phyloP scores from a whole-genome alignment of 1,140 invertebrate genomes.

The Zaprionus lachaisei region DNA sequence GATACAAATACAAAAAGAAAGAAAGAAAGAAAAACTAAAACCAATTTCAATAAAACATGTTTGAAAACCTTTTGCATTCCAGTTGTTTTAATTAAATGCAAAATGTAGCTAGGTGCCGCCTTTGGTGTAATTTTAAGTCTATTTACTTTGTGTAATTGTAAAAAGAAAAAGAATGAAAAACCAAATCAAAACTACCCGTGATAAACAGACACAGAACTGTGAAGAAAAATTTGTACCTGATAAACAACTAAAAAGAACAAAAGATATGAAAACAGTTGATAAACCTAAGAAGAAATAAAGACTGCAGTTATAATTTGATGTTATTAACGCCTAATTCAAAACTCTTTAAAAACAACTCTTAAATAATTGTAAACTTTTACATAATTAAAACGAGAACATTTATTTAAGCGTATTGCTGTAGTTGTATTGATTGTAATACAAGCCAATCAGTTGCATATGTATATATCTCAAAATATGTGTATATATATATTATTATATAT shows the following conservation, averaged over 20 bases:
- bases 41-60: constrained; percentile 63
- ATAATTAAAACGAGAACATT: constrained; percentile 42
- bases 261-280: constrained; percentile 57
- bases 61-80: constrained; percentile 79
- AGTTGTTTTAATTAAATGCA: constrained; percentile 81
- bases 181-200: constrained; percentile 13
- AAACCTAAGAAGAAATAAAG: constrained; percentile 76
- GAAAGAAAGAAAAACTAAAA: constrained; percentile 38
- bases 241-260: constrained; percentile 12
- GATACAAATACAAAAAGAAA: constrained; percentile 9
- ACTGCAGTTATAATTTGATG: constrained; percentile 75
- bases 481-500: constrained; percentile 47
- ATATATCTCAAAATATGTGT: constrained; percentile 22
- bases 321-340: constrained; percentile 58
- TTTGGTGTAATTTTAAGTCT: constrained; percentile 71
- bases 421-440: constrained; percentile 55
- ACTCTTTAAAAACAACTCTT: constrained; percentile 25
- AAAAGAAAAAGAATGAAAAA: constrained; percentile 38
- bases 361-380: constrained; percentile 49
- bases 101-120: constrained; percentile 73
- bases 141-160: constrained; percentile 61
- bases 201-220: constrained; percentile 42
- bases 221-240: constrained; percentile 56
- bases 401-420: constrained; percentile 60
- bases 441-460: constrained; percentile 30